A percentile compares a stretch with the other conserved stretches of the same genome.
Conservation (phyloP, 2,888 invertebrate genomes). For the Brachynemurus nebulosus region DNA sequence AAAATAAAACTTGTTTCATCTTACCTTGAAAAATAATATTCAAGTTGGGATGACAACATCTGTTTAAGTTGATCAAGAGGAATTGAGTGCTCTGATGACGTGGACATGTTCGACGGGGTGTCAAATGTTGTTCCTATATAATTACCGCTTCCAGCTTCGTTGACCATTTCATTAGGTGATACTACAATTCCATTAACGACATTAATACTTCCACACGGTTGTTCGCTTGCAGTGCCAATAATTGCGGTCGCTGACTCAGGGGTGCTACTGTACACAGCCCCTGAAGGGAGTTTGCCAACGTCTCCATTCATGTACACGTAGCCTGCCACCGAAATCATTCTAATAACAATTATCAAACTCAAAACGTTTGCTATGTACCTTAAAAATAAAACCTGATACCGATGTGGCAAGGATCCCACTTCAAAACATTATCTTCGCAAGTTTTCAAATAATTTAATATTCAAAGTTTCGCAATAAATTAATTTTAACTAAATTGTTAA, state of each 20-base stretch:
- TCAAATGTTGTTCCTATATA: conserved; percentile 21
- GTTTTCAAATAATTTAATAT: too few species aligned
- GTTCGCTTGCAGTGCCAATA: conserved; percentile 21
- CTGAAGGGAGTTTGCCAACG: conserved; percentile 59
- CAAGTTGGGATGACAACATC: conserved; percentile 67
- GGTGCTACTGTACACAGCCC: conserved; percentile 53
- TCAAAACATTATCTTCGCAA: too few species aligned
- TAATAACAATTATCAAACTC: conserved; percentile 7
- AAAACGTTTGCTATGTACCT: not conserved
- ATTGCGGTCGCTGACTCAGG: conserved; percentile 42
- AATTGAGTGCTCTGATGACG: conserved; percentile 36
- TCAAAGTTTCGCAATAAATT: too few species aligned
- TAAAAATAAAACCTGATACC: not conserved
- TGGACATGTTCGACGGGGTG: conserved; percentile 34
- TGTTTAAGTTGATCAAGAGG: conserved; percentile 62
- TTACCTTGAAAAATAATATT: conserved; percentile 82
- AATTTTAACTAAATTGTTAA: too few species aligned
- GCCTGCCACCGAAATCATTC: conserved; percentile 33
- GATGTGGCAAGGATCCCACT: not conserved
- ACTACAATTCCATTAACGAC: conserved; percentile 32
- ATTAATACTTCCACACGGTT: too few species aligned
- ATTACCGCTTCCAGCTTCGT: conserved; percentile 28
- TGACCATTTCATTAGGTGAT: conserved; percentile 30
- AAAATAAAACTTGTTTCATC: too few species aligned
- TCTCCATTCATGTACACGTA: conserved; percentile 76